These are phyloP conservation scores for Pyrrhosoma nymphula DNA, from an alignment of 2,888 invertebrate genomes.

Conservation along the genomic window DNA sequence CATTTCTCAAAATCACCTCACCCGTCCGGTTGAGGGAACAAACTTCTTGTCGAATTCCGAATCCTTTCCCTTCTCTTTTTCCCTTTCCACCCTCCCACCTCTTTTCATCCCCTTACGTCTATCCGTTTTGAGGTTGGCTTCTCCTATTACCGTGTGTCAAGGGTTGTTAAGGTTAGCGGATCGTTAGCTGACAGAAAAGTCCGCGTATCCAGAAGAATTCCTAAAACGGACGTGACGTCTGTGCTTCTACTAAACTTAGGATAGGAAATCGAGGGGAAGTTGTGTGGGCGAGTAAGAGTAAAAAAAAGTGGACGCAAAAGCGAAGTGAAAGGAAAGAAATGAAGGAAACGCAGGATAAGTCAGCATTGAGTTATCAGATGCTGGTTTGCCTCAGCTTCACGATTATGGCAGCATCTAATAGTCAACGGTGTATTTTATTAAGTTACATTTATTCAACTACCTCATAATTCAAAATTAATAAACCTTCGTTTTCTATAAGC, in stretches of 20 bases:
- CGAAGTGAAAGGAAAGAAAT: not conserved
- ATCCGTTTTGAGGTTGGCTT: slow-evolving; percentile 34
- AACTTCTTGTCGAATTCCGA: not conserved
- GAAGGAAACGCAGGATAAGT: not conserved
- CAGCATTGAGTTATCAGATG: not conserved
- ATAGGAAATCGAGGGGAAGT: not conserved
- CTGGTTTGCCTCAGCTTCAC: too few species aligned
- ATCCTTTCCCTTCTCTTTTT: not conserved
- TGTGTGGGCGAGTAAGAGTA: not conserved
- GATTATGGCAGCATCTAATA: not conserved
- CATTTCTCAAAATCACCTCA: not conserved
- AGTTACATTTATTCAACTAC: too few species aligned
- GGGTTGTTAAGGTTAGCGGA: slow-evolving; percentile 46
- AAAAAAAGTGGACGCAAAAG: not conserved
- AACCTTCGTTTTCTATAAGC: too few species aligned
- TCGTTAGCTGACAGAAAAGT: slow-evolving; percentile 19
- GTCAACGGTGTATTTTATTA: not conserved
- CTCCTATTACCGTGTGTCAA: not conserved
- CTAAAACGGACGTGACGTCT: not conserved
- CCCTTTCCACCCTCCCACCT: not conserved
- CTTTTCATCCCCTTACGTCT: not conserved
- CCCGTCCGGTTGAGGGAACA: not conserved
- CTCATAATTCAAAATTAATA: too few species aligned
- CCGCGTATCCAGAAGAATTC: not conserved
- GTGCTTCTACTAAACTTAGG: not conserved